Conservation (phyloP, 2,797 vertebrate species). For the Urocyon cinereoargenteus region DNA sequence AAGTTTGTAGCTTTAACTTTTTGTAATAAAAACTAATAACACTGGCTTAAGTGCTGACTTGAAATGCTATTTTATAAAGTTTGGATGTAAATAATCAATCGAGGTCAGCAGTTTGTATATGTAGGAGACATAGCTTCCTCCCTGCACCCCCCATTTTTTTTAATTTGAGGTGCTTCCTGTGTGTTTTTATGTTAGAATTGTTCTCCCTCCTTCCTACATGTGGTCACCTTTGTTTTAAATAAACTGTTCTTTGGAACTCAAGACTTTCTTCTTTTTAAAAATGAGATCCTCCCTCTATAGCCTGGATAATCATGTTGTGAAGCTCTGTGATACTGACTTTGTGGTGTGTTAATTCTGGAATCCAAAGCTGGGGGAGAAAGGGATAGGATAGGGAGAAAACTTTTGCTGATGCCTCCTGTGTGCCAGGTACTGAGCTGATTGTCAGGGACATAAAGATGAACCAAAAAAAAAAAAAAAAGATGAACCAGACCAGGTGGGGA, state of each 20-base stretch:
- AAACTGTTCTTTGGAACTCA: slow-evolving; percentile 83
- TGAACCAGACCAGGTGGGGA: not conserved
- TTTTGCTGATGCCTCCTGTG: not conserved
- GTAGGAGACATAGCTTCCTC: slow-evolving; percentile 84
- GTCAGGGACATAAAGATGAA: not conserved
- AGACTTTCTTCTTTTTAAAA: slow-evolving; percentile 30
- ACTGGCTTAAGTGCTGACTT: slow-evolving; percentile 87
- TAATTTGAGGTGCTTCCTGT: slow-evolving; percentile 82
- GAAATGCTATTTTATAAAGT: slow-evolving; percentile 88
- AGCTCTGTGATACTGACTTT: not conserved
- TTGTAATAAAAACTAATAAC: slow-evolving; percentile 86
- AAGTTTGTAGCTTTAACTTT: slow-evolving; percentile 90
- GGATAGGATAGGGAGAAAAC: not conserved
- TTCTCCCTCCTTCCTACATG: slow-evolving; percentile 73
- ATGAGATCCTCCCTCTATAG: not conserved
- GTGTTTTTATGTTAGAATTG: slow-evolving; percentile 75
- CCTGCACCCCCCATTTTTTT: slow-evolving; percentile 68
- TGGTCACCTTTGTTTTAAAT: slow-evolving; percentile 87
- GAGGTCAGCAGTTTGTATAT: slow-evolving; percentile 87
- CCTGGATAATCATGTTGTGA: not conserved
- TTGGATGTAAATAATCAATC: slow-evolving; percentile 87
- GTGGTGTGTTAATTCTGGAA: not conserved
- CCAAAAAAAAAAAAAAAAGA: not conserved
- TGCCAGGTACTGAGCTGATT: not conserved
- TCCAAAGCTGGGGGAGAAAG: not conserved